Base-by-base conservation (phyloP, 1,140 invertebrate genomes). In the Drosophila virilis region DNA sequence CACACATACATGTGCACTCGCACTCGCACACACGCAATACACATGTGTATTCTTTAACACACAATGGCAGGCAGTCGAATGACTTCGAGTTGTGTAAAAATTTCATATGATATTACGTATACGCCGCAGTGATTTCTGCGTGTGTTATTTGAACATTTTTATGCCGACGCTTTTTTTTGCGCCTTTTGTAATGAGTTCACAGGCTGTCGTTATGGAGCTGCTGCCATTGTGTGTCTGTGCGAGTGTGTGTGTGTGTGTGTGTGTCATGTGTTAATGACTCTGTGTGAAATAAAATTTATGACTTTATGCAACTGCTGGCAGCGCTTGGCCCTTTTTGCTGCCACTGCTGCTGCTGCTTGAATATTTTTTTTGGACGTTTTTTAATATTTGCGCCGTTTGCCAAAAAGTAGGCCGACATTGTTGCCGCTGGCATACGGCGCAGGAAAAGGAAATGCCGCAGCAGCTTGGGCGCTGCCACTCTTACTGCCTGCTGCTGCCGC, bases 271-370 rank as follows among this genome's bases (percentile, higher is more conserved):
- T 89, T 89, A 89, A 89, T 89, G 84, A 89, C 85, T 89, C 80
- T 89, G 77, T 89, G 84, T 66, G 84, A 90, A 89, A 89, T 89
- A 80, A 89, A 89, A 89, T 89, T 89, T 89, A 89, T 89, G 84
- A 89, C 84, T 89, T 89, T 80, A 84, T 89, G 83, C 83, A 86
- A 83, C 84, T 86, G 80, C 83, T 80, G 81, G 67, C 78, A 77
- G 74, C 50, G 62, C 58, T 77, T 71, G 74, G 61, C 48, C 70
- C 54, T 64, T 64, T 22, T 50, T 48, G 48, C 55, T 58, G 13
- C 40, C n/a, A 10, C 32, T 48, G 7, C n/a, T 15, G 37, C 61
- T 57, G 50, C 40, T 66, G 68, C 69, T 84, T 64, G 40, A 66
- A 66, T 33, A 22, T 55, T 32, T 70, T 59, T 75, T 75, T 65